Base-by-base conservation (phyloP, 2,888 invertebrate genomes). In the Coenonympha arcania region DNA sequence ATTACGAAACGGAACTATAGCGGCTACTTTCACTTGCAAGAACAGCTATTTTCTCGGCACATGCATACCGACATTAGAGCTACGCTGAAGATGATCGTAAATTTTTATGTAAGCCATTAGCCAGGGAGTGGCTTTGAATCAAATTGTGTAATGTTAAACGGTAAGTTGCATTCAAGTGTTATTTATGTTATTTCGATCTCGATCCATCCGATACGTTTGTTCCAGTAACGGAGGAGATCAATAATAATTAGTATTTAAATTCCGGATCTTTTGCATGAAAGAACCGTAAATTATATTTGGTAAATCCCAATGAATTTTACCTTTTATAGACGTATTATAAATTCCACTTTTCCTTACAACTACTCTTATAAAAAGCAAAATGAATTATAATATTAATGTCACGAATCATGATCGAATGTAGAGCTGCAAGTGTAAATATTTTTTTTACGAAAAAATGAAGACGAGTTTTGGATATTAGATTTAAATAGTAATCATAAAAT, bases 1-100 rank as follows among this genome's bases (percentile, higher is more conserved):
- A 76, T 76, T 76, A 75, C 74, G 71, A 77, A 77, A 78, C 79
- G 76, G 76, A 78, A 77, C 76, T 78, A 66, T 66, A 71, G 67
- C 64, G 66, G 66, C 68, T 74, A 84, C 84, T 85, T 85, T 85
- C 84, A 84, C 84, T 82, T 62, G 63, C 63, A 69, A 75, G 75
- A 76, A 69, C 74, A 66, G 74, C 71, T 74, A 73, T 77, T 74
- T 77, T 78, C 77, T 75, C 70, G 67, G 69, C 69, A 62, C 68
- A 71, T 69, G 42, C 24, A 40, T 46, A 24, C 56, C 59, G 60
- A 63, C 65, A 60, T 64, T 50, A 64, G 57, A 65, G 64, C 67
- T 58, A 58, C 57, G 60, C 62, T 65, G 60, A 66, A 70, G 69
- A 75, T 67, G 68, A 66, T 73, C 71, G 70, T 78, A 63, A 76